A percentile compares a stretch with the other conserved stretches of the same genome.
These are phyloP conservation scores for Thalpophila matura DNA, from an alignment of 2,888 invertebrate species.

Conservation along the genomic window DNA sequence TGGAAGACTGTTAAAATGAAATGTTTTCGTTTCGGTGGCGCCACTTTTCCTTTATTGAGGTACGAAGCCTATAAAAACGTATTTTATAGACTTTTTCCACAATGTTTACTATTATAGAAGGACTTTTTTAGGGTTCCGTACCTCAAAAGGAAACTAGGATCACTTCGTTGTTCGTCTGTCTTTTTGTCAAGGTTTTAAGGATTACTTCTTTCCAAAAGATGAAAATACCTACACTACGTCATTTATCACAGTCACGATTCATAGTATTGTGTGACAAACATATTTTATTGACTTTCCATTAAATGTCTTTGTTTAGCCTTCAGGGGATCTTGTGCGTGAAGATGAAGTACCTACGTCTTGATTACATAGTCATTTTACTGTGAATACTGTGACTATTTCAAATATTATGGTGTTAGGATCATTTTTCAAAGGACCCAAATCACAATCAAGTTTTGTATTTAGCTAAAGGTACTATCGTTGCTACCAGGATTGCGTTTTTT, in stretches of 20 bases:
- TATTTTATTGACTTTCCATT: slow-evolving; percentile 37
- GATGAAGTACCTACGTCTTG: slow-evolving; percentile 27
- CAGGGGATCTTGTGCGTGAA: slow-evolving; percentile 30
- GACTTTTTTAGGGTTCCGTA: too few species aligned
- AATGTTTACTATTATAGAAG: too few species aligned
- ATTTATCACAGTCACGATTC: slow-evolving; percentile 27
- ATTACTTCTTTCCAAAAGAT: neutral
- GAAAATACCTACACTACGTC: neutral
- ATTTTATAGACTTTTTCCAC: too few species aligned
- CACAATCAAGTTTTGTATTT: too few species aligned
- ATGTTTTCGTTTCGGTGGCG: neutral
- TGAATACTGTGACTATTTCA: slow-evolving; percentile 7
- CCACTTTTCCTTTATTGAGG: neutral
- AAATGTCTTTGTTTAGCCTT: slow-evolving; percentile 45
- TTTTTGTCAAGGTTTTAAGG: too few species aligned
- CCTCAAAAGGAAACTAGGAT: too few species aligned
- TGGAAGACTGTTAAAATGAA: neutral
- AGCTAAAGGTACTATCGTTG: too few species aligned
- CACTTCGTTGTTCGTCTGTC: too few species aligned
- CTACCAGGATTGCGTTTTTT: too few species aligned
- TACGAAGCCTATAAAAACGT: too few species aligned
- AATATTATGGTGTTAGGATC: slow-evolving; percentile 7
- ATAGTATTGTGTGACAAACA: slow-evolving; percentile 21
- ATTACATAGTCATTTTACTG: slow-evolving; percentile 10
- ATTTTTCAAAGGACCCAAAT: too few species aligned